Evolutionary conservation across 1,140 invertebrate genomes (phyloP).

Genomic region (Stegodyphus mimosarum): DNA sequence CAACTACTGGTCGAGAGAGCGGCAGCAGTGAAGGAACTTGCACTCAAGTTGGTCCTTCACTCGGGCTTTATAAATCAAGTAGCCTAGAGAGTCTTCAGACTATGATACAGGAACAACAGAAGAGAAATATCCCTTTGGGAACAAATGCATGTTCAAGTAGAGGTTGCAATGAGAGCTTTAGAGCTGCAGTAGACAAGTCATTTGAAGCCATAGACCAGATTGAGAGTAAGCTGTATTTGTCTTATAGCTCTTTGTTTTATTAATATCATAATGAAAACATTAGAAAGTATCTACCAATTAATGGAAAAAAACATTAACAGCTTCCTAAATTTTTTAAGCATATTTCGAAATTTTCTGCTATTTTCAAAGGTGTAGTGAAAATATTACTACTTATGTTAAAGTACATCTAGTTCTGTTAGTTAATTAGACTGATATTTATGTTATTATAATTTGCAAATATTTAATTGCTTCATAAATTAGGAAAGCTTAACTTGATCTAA

Average conservation of each 20-base stretch:
- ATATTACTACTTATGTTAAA: too few relatives aligned
- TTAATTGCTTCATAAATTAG: too few relatives aligned
- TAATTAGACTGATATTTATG: too few relatives aligned
- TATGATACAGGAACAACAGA: constrained; percentile 80
- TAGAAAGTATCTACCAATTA: too few relatives aligned
- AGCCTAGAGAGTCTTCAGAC: constrained; percentile 89
- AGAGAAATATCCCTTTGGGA: constrained; percentile 66
- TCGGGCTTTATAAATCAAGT: constrained; percentile 87
- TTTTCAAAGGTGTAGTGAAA: too few relatives aligned
- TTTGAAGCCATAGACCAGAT: constrained; percentile 70
- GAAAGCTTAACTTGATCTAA: too few relatives aligned
- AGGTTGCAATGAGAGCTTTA: constrained; percentile 82
- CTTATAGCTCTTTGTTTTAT: not conserved
- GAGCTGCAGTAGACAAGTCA: constrained; percentile 80
- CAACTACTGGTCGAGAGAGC: constrained; percentile 14
- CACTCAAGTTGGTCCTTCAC: constrained; percentile 75
- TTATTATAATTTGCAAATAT: too few relatives aligned
- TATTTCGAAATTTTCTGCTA: too few relatives aligned
- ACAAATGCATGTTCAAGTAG: constrained; percentile 71
- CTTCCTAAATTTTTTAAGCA: too few relatives aligned
- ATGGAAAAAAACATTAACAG: too few relatives aligned
- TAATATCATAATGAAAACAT: not conserved
- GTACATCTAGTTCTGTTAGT: too few relatives aligned
- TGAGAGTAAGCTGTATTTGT: constrained; percentile 1
- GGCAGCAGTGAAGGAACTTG: constrained; percentile 10